phyloP scores from a whole-genome alignment of 2,888 invertebrate species.

The Hypercompe scribonia region DNA sequence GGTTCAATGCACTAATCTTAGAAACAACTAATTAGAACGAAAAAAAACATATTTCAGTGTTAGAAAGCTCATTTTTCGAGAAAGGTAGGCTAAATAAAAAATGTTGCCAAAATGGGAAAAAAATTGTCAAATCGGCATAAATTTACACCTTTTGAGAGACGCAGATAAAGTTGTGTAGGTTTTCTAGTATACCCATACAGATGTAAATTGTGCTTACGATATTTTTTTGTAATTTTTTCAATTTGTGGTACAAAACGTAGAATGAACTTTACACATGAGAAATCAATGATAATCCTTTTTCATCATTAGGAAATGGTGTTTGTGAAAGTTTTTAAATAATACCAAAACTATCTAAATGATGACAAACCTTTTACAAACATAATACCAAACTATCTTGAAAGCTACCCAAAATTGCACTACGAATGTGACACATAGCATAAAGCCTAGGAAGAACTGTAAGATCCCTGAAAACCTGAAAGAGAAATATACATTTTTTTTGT shows the following conservation, averaged over 20 bases:
- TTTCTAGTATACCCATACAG: neutral
- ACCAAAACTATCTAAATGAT: constrained; percentile 54
- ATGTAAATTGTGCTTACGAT: neutral
- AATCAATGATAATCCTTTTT: too few relatives aligned
- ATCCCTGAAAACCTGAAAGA: constrained; percentile 60
- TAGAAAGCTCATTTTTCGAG: too few relatives aligned
- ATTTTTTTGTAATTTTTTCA: neutral
- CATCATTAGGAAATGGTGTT: neutral
- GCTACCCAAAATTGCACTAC: constrained; percentile 73
- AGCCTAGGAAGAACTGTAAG: constrained; percentile 62
- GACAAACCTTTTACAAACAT: constrained; percentile 53
- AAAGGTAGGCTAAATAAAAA: neutral
- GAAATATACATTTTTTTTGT: neutral
- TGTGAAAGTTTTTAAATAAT: neutral
- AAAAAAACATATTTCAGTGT: too few relatives aligned
- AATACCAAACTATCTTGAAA: constrained; percentile 71
- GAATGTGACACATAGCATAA: constrained; percentile 65
- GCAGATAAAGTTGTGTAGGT: neutral
- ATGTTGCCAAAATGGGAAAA: neutral
- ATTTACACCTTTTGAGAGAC: too few relatives aligned
- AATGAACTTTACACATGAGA: neutral
- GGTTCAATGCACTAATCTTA: too few relatives aligned
- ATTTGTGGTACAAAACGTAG: neutral
- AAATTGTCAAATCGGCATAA: too few relatives aligned
- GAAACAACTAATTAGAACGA: too few relatives aligned